phyloP scores from a whole-genome alignment of 2,113 vertebrate species.

The Rallus limicola region DNA sequence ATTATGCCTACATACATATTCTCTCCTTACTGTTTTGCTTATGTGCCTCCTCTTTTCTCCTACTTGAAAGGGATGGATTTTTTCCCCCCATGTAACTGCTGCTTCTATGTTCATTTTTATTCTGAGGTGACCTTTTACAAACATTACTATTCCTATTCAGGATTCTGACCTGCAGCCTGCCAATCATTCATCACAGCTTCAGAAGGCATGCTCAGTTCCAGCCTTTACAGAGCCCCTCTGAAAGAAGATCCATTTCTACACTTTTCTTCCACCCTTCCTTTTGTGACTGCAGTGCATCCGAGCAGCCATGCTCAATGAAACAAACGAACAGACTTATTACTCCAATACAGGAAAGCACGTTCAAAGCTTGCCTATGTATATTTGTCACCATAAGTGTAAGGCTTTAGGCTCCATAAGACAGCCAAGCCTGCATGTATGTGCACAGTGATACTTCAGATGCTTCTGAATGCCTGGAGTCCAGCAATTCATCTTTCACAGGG shows the following conservation, averaged over 20 bases:
- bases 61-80: neutral
- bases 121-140: neutral
- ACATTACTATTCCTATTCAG: neutral
- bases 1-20: neutral
- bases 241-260: neutral
- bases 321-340: neutral
- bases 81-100: neutral
- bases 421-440: neutral
- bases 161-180: neutral
- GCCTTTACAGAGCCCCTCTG: neutral
- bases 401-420: neutral
- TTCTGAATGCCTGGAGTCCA: neutral
- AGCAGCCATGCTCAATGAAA: neutral
- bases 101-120: neutral
- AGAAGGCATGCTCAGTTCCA: neutral
- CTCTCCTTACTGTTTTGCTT: neutral
- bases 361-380: neutral
- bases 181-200: neutral
- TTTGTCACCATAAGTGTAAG: neutral
- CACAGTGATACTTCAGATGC: neutral
- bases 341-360: neutral
- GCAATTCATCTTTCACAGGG: neutral
- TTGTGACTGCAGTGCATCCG: neutral
- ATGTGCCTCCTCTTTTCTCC: neutral
- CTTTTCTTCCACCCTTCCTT: neutral